Percentiles rank a stretch among this genome's conserved stretches.
These are phyloP conservation scores for Scotopteryx bipunctaria DNA, from an alignment of 2,888 invertebrate species.

Conservation along the genomic window DNA sequence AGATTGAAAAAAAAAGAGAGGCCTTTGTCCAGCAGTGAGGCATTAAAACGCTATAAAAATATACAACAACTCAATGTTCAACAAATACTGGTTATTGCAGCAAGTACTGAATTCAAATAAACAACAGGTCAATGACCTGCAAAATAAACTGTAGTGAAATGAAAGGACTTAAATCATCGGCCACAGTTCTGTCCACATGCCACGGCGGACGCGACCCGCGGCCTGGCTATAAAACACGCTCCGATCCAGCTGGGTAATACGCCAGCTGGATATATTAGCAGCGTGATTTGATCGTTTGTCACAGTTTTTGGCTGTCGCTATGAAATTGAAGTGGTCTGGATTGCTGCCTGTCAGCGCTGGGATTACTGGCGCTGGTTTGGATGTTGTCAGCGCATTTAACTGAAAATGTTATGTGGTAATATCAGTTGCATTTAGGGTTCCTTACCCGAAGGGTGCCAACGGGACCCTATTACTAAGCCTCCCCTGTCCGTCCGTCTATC, in stretches of 20 bases:
- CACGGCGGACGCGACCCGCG: constrained; percentile 46
- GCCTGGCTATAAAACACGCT: constrained; percentile 61
- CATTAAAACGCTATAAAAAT: no score
- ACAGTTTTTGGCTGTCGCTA: constrained; percentile 33
- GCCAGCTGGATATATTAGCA: constrained; percentile 46
- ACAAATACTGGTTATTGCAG: not conserved
- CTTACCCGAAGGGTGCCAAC: no score
- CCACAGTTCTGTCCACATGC: constrained; percentile 71
- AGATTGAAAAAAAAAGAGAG: no score
- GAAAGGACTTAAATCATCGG: constrained; percentile 70
- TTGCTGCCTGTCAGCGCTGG: constrained; percentile 10
- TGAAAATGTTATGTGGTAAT: no score
- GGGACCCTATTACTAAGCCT: no score
- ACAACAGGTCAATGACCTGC: constrained; percentile 30
- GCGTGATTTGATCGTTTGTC: constrained; percentile 51
- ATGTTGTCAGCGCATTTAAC: no score
- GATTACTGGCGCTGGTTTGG: not conserved
- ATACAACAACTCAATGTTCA: not conserved
- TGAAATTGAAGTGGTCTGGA: constrained; percentile 24
- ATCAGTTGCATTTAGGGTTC: no score
- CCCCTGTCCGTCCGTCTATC: no score
- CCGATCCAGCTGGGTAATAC: constrained; percentile 48
- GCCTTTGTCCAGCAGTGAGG: no score
- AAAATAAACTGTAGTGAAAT: constrained; percentile 67
- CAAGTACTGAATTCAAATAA: not conserved